Percentiles rank a stretch among this genome's conserved stretches.
phyloP scores from a whole-genome alignment of 92 coral and sea anemone genomes.

The Blastomussa wellsi region DNA sequence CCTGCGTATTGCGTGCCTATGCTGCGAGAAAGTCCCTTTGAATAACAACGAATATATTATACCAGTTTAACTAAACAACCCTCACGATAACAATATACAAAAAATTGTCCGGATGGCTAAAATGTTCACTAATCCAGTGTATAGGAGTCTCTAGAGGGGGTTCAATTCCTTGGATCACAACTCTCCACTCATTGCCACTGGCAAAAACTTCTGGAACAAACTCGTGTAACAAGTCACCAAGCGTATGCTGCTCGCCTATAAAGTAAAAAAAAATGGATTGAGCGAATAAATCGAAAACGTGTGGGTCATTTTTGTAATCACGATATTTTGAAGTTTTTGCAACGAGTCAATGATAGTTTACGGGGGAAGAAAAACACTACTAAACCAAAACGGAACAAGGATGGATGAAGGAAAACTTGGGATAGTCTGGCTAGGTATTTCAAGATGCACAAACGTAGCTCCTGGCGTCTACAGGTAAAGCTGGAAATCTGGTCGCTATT shows the following conservation, averaged over 20 bases:
- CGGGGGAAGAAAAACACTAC: too few relatives aligned
- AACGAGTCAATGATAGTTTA: too few relatives aligned
- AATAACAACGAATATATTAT: background rate
- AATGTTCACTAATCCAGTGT: conserved; percentile 98
- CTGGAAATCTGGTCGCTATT: too few relatives aligned
- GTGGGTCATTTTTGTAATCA: too few relatives aligned
- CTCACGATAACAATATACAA: conserved; percentile 75
- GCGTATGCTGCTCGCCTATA: conserved; percentile 80
- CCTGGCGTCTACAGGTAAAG: too few relatives aligned
- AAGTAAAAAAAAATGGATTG: background rate
- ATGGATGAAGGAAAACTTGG: too few relatives aligned
- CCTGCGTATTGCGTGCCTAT: background rate
- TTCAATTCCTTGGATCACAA: conserved; percentile 92
- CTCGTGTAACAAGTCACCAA: conserved; percentile 77
- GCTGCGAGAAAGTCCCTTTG: background rate
- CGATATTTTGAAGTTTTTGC: too few relatives aligned
- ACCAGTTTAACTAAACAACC: conserved; percentile 21
- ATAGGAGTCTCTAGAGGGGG: conserved; percentile 94
- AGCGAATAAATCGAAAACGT: background rate
- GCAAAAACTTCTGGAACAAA: conserved; percentile 75
- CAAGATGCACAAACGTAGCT: too few relatives aligned
- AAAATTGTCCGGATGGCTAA: conserved; percentile 96
- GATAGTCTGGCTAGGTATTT: too few relatives aligned
- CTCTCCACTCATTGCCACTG: conserved; percentile 67
- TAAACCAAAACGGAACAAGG: too few relatives aligned